These are phyloP conservation scores for Artemia sinica DNA, from an alignment of 2,888 invertebrate genomes.

Conservation along the genomic window DNA sequence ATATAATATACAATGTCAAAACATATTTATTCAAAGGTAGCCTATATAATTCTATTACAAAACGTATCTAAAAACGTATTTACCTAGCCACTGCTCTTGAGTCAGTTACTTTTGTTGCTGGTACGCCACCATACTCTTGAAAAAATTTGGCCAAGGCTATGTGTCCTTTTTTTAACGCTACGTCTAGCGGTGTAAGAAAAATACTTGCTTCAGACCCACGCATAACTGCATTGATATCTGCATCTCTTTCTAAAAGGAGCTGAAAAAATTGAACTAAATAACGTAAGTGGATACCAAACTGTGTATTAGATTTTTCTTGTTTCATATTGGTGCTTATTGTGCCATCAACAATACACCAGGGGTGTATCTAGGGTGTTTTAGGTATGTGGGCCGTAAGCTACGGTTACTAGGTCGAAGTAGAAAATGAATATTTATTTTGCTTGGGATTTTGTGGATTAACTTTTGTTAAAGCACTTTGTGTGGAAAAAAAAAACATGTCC, in stretches of 20 bases:
- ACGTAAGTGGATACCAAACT: background rate
- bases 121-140: conserved; percentile 71
- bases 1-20: background rate
- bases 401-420: no score
- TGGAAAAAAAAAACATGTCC: no score
- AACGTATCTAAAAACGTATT: background rate
- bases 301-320: no score
- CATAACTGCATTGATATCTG: conserved; percentile 65
- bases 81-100: conserved; percentile 23
- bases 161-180: conserved; percentile 67
- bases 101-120: conserved; percentile 47
- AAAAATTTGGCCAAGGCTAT: conserved; percentile 80
- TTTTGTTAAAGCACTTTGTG: no score
- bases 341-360: no score
- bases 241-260: conserved; percentile 61
- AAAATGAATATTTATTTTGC: no score
- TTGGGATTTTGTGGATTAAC: no score
- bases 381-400: no score
- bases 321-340: no score
- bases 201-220: conserved; percentile 57
- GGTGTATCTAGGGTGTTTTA: no score
- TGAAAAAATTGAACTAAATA: conserved; percentile 29
- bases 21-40: background rate
- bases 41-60: background rate
- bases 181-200: conserved; percentile 74